Base-by-base conservation (phyloP, 2,888 invertebrate genomes). In the Lochmaea capreae region DNA sequence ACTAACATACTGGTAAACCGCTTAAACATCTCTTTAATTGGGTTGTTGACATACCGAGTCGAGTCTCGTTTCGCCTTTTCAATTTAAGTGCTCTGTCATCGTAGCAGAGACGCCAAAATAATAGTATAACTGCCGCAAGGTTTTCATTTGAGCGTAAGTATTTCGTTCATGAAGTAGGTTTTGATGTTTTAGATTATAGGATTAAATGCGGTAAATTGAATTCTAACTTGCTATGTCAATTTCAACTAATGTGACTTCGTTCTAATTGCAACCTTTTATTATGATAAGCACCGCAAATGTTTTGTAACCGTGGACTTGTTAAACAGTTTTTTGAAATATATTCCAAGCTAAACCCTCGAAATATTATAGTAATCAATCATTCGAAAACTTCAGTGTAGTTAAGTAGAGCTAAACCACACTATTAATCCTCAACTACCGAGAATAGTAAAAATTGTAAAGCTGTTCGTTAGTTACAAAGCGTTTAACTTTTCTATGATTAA, bases 11-110 rank as follows among this genome's bases (percentile, higher is more conserved):
- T 77, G 80, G 75, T 76, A 78, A 80, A 79, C 80, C 78, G 77
- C 79, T 79, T 74, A 81, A 82, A 82, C 82, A 78, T 81, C 80
- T 80, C 80, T 82, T 83, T 84, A 84, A 84, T 84, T 83, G 83
- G 81, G 79, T 79, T 83, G 84, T 84, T 83, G 83, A 84, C 83
- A 82, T 82, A 81, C 81, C 76, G 73, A 46, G 63, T 68, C 46
- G 54, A 73, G 61, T 73, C 49, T 65, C 49, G 69, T 61, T 65
- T 65, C 65, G 69, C 67, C 73, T 70, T 70, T 67, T 69, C 72
- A 70, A 75, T 67, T 65, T 72, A 75, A 75, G 72, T 69, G 70
- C 69, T 69, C 61, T 75, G 70, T 75, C 70, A 75, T 75, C 67
- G 72, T 63, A 69, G 58, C 73, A 16, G 69, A 57, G 65, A 73